These are phyloP conservation scores for Anoncus sp. DNA, from an alignment of 2,888 invertebrate genomes.

Conservation along the genomic window DNA sequence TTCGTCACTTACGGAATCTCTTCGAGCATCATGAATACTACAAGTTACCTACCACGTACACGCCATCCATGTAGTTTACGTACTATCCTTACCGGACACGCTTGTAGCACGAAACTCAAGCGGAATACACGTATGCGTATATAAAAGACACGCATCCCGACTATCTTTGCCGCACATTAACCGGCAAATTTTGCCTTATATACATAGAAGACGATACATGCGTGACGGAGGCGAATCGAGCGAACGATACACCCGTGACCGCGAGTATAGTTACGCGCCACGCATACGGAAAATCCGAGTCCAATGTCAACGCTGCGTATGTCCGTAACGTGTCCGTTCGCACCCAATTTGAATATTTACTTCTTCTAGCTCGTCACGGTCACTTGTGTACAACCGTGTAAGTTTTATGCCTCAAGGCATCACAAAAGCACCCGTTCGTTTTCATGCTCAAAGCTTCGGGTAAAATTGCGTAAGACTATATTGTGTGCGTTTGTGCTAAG, in stretches of 20 bases:
- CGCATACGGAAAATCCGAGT: constrained; percentile 77
- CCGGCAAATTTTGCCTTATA: background rate
- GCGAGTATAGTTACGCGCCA: constrained; percentile 66
- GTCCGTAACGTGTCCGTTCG: constrained; percentile 16
- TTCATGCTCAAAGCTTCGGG: constrained; percentile 1
- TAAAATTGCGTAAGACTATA: constrained; percentile 25
- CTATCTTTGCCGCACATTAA: background rate
- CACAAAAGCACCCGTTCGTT: constrained; percentile 8
- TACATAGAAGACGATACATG: constrained; percentile 34
- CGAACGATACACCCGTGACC: constrained; percentile 54
- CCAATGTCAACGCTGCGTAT: constrained; percentile 75
- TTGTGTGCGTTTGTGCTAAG: constrained; percentile 9
- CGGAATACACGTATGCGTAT: constrained; percentile 45
- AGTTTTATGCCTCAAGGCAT: constrained; percentile 60
- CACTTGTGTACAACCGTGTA: constrained; percentile 63
- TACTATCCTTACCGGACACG: background rate
- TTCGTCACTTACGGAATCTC: constrained; percentile 76
- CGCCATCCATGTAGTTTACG: constrained; percentile 16
- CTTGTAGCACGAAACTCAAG: constrained; percentile 10
- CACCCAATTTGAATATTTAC: constrained; percentile 65
- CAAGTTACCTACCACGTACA: constrained; percentile 67
- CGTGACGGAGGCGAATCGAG: constrained; percentile 53
- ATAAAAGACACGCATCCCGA: constrained; percentile 2
- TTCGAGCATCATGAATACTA: constrained; percentile 46
- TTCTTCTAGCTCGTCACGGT: constrained; percentile 69